Conservation (phyloP, 2,113 vertebrate genomes). For the Pristiophorus japonicus region DNA sequence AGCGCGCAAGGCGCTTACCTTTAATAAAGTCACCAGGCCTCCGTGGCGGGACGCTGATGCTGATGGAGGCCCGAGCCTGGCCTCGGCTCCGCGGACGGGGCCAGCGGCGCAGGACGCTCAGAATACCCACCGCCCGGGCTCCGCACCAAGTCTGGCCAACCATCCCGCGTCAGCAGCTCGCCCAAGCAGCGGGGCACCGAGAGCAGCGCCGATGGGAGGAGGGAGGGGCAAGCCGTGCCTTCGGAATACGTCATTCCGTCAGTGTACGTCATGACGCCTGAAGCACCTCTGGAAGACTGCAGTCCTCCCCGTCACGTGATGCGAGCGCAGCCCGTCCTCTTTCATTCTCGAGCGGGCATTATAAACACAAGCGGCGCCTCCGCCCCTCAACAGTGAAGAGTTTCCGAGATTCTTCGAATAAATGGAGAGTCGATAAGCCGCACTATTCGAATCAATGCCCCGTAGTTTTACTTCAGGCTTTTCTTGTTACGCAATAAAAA, state of each 20-base stretch:
- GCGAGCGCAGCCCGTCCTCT: not conserved
- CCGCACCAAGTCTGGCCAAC: not conserved
- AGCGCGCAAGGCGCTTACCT: not conserved
- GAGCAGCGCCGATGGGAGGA: too few species aligned
- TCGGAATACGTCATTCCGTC: too few species aligned
- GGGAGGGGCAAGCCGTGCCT: too few species aligned
- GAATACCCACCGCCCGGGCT: not conserved
- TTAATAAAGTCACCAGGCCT: not conserved
- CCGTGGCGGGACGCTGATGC: not conserved
- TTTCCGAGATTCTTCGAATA: too few species aligned
- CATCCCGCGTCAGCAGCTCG: not conserved
- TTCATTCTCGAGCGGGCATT: not conserved
- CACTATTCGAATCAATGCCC: too few species aligned
- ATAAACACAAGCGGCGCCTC: too few species aligned
- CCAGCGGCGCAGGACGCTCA: not conserved
- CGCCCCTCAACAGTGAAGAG: too few species aligned
- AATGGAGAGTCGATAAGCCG: too few species aligned
- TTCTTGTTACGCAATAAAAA: too few species aligned
- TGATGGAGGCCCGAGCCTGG: not conserved
- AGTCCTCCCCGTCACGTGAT: not conserved
- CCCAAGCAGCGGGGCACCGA: too few species aligned
- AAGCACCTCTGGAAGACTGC: too few species aligned
- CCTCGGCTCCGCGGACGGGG: not conserved
- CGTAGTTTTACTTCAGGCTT: too few species aligned
- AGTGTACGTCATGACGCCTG: not conserved